Evolutionary conservation across 2,888 invertebrate species (phyloP).

Genomic region (Lydus trimaculatus): DNA sequence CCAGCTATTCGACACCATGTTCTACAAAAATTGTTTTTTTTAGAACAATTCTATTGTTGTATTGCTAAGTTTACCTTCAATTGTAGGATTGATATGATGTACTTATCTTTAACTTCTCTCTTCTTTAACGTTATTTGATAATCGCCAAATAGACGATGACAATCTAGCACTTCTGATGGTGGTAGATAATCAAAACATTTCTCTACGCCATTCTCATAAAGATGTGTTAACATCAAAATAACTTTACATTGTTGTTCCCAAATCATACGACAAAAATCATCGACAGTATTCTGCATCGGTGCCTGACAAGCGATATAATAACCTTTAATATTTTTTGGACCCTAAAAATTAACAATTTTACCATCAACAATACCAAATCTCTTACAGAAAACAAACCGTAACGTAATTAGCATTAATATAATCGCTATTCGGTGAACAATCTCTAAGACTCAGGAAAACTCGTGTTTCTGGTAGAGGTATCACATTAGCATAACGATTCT

Average conservation of each 20-base stretch:
- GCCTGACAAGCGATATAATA: slow-evolving; percentile 94
- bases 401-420: slow-evolving; percentile 96
- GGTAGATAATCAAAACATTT: slow-evolving; percentile 92
- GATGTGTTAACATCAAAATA: slow-evolving; percentile 89
- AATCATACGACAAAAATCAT: slow-evolving; percentile 95
- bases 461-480: slow-evolving; percentile 91
- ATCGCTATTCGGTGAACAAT: slow-evolving; percentile 80
- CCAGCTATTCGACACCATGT: slow-evolving; percentile 81
- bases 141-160: slow-evolving; percentile 86
- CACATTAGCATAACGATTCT: slow-evolving; percentile 94
- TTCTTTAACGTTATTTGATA: slow-evolving; percentile 88
- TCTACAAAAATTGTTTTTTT: slow-evolving; percentile 58
- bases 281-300: slow-evolving; percentile 82
- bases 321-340: slow-evolving; percentile 81
- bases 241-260: slow-evolving; percentile 94
- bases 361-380: neutral
- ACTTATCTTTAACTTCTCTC: slow-evolving; percentile 89
- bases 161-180: slow-evolving; percentile 89
- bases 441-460: slow-evolving; percentile 76
- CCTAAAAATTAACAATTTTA: slow-evolving; percentile 64
- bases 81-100: slow-evolving; percentile 85
- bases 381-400: slow-evolving; percentile 65
- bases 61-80: slow-evolving; percentile 67
- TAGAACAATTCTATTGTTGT: too few relatives aligned
- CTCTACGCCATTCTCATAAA: slow-evolving; percentile 88